These are phyloP conservation scores for Drosophila pseudotakahashii DNA, from an alignment of 2,888 invertebrate species.

Conservation along the genomic window DNA sequence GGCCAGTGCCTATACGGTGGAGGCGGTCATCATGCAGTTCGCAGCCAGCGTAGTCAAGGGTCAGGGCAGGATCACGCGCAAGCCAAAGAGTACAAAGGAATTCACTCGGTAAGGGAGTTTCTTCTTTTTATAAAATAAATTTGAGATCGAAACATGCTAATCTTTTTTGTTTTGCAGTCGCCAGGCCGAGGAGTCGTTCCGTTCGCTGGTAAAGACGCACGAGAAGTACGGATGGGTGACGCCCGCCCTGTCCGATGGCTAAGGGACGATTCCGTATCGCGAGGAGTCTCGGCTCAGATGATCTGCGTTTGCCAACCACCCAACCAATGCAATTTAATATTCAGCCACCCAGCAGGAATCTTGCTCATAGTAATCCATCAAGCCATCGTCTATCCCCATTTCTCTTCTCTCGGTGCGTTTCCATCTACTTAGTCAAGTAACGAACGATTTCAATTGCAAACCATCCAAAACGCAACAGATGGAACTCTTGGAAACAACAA, in stretches of 20 bases:
- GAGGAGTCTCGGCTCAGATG: conserved; percentile 55
- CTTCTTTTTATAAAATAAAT: neutral
- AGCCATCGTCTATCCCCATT: conserved; percentile 18
- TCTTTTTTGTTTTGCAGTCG: conserved; percentile 83
- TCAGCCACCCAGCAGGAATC: conserved; percentile 16
- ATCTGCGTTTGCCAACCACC: conserved; percentile 74
- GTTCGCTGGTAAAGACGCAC: conserved; percentile 94
- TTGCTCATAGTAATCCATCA: conserved; percentile 26
- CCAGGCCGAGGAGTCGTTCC: conserved; percentile 94
- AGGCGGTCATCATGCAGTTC: conserved; percentile 95
- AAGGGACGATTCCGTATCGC: conserved; percentile 78
- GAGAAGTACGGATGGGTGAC: conserved; percentile 97
- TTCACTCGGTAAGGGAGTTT: conserved; percentile 86
- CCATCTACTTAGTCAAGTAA: conserved; percentile 42
- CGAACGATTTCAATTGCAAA: conserved; percentile 75
- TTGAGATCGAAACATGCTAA: neutral
- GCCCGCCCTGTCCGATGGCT: conserved; percentile 93
- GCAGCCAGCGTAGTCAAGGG: conserved; percentile 95
- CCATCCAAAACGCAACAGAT: conserved; percentile 59
- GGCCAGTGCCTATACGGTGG: conserved; percentile 87
- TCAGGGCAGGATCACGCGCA: conserved; percentile 92
- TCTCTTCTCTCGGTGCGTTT: neutral
- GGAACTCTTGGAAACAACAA: conserved; percentile 4
- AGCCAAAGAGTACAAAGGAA: conserved; percentile 91
- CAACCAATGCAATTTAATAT: conserved; percentile 26